phyloP scores from a whole-genome alignment of 2,113 vertebrate genomes.

The Opisthocomus hoazin region DNA sequence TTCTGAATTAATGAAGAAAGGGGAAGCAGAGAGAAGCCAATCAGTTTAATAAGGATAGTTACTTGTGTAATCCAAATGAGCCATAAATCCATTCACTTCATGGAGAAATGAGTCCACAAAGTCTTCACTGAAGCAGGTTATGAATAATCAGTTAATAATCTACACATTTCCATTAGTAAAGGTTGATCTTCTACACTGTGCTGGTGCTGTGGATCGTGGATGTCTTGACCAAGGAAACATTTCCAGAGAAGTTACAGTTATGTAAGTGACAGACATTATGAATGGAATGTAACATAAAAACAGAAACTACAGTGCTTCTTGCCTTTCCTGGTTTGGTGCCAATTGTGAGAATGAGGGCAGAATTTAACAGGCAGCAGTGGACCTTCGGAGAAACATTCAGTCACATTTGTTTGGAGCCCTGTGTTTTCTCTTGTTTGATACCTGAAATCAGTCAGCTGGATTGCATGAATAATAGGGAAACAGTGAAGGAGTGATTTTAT shows the following conservation, averaged over 20 bases:
- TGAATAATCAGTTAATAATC: background rate
- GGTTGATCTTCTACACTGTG: background rate
- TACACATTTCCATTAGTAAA: background rate
- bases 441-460: background rate
- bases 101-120: background rate
- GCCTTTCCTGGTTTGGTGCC: background rate
- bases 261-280: background rate
- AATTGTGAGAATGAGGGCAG: background rate
- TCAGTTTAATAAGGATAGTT: conserved; percentile 20
- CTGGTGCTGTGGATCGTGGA: background rate
- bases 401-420: background rate
- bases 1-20: background rate
- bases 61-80: conserved; percentile 19
- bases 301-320: background rate
- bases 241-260: background rate
- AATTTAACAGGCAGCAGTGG: background rate
- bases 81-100: background rate
- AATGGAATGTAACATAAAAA: background rate
- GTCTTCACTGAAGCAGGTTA: background rate
- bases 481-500: background rate
- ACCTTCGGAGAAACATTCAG: background rate
- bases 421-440: background rate
- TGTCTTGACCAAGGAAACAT: background rate
- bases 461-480: background rate
- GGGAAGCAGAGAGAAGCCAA: background rate